Conservation (phyloP, 2,888 invertebrate genomes). For the Epinotia brunnichana region DNA sequence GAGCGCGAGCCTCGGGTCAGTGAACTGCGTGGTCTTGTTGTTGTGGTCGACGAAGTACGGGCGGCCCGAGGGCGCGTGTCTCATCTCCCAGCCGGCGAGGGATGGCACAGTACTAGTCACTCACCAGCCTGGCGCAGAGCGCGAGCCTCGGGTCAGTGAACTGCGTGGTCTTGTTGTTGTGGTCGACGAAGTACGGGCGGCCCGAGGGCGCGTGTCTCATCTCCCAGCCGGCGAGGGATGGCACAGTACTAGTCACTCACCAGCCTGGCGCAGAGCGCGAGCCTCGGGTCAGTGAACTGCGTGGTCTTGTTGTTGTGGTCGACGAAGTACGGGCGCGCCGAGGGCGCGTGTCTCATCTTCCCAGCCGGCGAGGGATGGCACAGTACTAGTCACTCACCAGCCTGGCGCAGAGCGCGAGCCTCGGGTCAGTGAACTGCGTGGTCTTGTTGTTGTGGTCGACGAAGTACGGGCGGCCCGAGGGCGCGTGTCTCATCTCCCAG, state of each 20-base stretch:
- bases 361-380: slow-evolving; percentile 87
- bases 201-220: slow-evolving; percentile 95
- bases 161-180: slow-evolving; percentile 97
- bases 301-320: slow-evolving; percentile 98
- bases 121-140: slow-evolving; percentile 66
- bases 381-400: slow-evolving; percentile 56
- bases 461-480: slow-evolving; percentile 95
- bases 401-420: slow-evolving; percentile 83
- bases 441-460: slow-evolving; percentile 98
- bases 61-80: slow-evolving; percentile 94
- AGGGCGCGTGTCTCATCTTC: slow-evolving; percentile 95
- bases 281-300: slow-evolving; percentile 96
- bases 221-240: slow-evolving; percentile 91
- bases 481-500: slow-evolving; percentile 97
- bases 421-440: slow-evolving; percentile 97
- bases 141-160: slow-evolving; percentile 95
- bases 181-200: slow-evolving; percentile 96
- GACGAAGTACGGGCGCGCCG: slow-evolving; percentile 96
- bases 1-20: slow-evolving; percentile 90
- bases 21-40: slow-evolving; percentile 97
- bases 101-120: slow-evolving; percentile 42
- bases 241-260: slow-evolving; percentile 53
- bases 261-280: slow-evolving; percentile 79
- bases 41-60: slow-evolving; percentile 98
- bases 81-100: slow-evolving; percentile 94